Evolutionary conservation across 2,888 invertebrate genomes (phyloP).

Genomic region (Hemistola chrysoprasaria): DNA sequence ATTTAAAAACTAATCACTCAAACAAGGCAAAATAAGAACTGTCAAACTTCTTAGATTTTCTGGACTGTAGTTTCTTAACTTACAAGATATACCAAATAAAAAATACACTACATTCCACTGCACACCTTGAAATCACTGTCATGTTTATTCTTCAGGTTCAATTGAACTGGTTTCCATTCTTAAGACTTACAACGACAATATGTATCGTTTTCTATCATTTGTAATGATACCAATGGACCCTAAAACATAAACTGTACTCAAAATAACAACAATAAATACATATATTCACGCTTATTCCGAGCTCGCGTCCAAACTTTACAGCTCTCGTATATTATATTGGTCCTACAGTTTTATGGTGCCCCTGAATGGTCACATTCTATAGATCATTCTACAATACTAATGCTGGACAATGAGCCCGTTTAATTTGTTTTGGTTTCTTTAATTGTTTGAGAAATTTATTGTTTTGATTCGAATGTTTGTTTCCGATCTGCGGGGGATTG

Average conservation of each 20-base stretch:
- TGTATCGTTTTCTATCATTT: constrained; percentile 10
- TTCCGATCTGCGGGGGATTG: constrained; percentile 29
- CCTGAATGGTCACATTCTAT: constrained; percentile 60
- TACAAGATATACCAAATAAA: too few species aligned
- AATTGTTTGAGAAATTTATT: constrained; percentile 61
- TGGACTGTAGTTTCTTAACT: too few species aligned
- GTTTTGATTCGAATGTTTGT: constrained; percentile 49
- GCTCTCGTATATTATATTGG: constrained; percentile 54
- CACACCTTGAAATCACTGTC: too few species aligned
- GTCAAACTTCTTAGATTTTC: too few species aligned
- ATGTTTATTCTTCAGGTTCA: too few species aligned
- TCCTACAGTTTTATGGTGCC: constrained; percentile 57
- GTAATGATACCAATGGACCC: constrained; percentile 17
- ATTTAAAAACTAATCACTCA: too few species aligned
- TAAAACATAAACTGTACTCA: constrained; percentile 18
- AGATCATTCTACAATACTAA: constrained; percentile 31
- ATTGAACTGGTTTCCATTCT: too few species aligned
- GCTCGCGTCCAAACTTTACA: constrained; percentile 59
- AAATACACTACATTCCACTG: too few species aligned
- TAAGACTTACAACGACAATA: not conserved
- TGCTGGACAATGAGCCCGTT: constrained; percentile 46
- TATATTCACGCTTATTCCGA: constrained; percentile 26
- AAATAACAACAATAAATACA: constrained; percentile 32
- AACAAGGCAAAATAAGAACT: too few species aligned
- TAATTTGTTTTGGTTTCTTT: constrained; percentile 79